Evolutionary conservation across 23 tunicate species (phyloP), one percentile per base, ranked within the genome.

Genomic region (Halocynthia aurantium): DNA sequence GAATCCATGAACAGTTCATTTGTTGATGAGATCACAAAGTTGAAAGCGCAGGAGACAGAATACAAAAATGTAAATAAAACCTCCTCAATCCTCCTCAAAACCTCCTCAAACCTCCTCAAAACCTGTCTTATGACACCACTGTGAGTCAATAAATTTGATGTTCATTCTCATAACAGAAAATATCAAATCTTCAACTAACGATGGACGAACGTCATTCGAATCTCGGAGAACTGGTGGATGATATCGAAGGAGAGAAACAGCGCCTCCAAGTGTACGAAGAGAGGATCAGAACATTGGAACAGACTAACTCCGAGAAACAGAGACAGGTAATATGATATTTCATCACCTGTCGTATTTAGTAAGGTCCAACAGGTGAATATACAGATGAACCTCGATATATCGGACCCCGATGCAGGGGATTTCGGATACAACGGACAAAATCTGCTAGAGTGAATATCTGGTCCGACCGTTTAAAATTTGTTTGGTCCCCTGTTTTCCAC

Each of bases 141-240:
- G n/a, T n/a, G n/a, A n/a, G n/a, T 31, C 44, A 31, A 31, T 31
- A 31, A 0, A 31, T 31, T 31, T 31, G 44, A 31, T 31, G 4
- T 31, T 31, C 44, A 31, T 31, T 31, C 44, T 31, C 4, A 31
- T 31, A 21, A 8, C 70, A 92, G 92, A 86, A 81, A 53, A 92
- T 92, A 22, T 80, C 71, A 0, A 70, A 64, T 50, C 92, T 92
- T 51, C 78, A 92, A 77, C 40, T 66, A 63, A 92, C 88, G 57
- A 79, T 86, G 88, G 88, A 85, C 22, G 53, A 61, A 50, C 77
- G 87, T 8, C 91, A 86, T 22, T 86, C 98, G 6, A 92, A 92
- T 77, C 92, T 92, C 52, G 98, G 98, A 10, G 92, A 83, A 13
- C 76, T 92, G 60, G 88, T 80, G 9, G 98, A 92, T 54, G 98